Evolutionary conservation across 2,113 vertebrate genomes (phyloP).

Genomic region (Triplophysa tibetana): DNA sequence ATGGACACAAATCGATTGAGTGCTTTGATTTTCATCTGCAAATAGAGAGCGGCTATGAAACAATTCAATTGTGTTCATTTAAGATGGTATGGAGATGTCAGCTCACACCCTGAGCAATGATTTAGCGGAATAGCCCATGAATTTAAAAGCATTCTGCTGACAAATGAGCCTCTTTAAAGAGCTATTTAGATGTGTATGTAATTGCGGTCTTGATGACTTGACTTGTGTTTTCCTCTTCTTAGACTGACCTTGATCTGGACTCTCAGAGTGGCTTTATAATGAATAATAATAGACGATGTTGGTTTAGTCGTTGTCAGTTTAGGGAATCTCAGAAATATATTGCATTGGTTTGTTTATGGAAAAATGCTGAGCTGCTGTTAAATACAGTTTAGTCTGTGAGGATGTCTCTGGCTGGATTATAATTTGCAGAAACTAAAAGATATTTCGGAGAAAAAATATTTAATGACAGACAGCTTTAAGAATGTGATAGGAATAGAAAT

Average conservation of each 20-base stretch:
- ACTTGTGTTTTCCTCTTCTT: conserved; percentile 9
- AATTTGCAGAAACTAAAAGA: neutral
- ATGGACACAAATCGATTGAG: neutral
- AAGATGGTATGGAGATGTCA: neutral
- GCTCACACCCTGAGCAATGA: conserved; percentile 8
- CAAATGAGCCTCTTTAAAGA: conserved; percentile 38
- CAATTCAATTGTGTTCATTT: neutral
- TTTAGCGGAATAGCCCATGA: neutral
- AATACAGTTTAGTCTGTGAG: neutral
- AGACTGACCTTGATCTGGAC: conserved; percentile 7
- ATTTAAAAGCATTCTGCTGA: conserved; percentile 14
- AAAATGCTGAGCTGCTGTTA: neutral
- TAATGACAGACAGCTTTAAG: neutral
- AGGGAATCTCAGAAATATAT: too few species aligned
- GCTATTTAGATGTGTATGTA: conserved; percentile 26
- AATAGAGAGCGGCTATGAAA: neutral
- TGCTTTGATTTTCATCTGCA: neutral
- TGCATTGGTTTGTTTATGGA: neutral
- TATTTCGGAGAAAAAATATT: neutral
- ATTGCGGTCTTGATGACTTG: conserved; percentile 4
- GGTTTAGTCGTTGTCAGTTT: neutral
- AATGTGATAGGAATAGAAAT: neutral
- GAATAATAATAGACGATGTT: neutral
- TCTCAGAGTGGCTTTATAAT: conserved; percentile 1
- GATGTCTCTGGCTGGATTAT: neutral